Conservation (phyloP, 2,113 vertebrate genomes). For the Madoqua kirkii region DNA sequence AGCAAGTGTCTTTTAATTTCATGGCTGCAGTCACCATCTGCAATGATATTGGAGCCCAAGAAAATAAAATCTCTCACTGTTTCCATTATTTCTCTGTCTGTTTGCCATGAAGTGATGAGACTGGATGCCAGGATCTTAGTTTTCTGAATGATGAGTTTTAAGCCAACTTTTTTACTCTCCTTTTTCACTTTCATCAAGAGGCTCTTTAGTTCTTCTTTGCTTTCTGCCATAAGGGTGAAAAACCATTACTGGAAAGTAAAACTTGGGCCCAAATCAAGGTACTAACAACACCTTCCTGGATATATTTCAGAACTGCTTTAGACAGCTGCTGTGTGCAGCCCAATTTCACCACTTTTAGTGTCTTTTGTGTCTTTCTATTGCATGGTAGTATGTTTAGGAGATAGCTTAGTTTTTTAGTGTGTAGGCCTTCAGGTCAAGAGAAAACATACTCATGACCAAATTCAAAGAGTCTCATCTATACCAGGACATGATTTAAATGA, state of each 20-base stretch:
- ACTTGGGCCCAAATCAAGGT: not conserved
- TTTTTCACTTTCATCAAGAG: not conserved
- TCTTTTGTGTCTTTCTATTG: not conserved
- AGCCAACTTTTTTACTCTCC: not conserved
- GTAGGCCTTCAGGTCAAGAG: not conserved
- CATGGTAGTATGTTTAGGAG: not conserved
- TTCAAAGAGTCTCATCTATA: not conserved
- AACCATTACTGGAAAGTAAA: not conserved
- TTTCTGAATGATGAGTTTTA: not conserved
- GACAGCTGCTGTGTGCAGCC: not conserved
- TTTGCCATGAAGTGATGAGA: not conserved
- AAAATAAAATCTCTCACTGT: not conserved
- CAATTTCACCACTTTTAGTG: not conserved
- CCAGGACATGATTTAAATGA: not conserved
- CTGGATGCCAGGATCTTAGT: not conserved
- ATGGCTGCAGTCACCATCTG: not conserved
- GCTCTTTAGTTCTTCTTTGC: not conserved
- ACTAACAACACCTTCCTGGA: not conserved
- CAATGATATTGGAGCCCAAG: not conserved
- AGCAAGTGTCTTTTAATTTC: not conserved
- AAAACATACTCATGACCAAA: not conserved
- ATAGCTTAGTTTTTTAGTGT: not conserved
- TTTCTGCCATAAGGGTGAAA: not conserved
- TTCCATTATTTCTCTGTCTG: not conserved
- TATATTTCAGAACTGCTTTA: not conserved